Conservation (phyloP, 2,888 invertebrate species). For the Antitype chi region DNA sequence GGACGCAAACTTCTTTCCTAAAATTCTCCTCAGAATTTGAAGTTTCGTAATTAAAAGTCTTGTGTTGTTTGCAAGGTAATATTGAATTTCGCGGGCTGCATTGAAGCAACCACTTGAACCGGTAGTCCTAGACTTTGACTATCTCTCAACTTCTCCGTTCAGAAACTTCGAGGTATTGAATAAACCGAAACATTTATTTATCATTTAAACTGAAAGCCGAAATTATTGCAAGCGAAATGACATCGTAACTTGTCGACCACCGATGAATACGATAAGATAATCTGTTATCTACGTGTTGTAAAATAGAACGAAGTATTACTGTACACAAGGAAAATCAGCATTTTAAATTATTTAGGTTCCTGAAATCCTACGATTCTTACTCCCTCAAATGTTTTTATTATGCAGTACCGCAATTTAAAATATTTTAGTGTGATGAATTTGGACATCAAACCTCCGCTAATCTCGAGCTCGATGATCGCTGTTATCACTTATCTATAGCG, state of each 20-base stretch:
- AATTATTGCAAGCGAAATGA: neutral
- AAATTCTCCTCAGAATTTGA: neutral
- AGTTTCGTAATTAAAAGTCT: too few relatives aligned
- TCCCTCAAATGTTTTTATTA: neutral
- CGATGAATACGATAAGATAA: neutral
- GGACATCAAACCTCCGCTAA: neutral
- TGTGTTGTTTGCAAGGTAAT: neutral
- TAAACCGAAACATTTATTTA: neutral
- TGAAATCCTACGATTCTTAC: neutral
- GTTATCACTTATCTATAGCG: slow-evolving; percentile 45
- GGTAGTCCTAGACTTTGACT: neutral
- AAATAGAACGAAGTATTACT: neutral
- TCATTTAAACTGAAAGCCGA: neutral
- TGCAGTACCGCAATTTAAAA: neutral
- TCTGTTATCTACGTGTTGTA: neutral
- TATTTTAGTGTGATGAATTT: slow-evolving; percentile 1
- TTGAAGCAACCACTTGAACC: neutral
- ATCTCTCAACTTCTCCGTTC: neutral
- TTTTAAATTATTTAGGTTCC: neutral
- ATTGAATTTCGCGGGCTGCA: neutral
- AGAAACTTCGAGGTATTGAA: neutral
- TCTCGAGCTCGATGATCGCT: slow-evolving; percentile 39
- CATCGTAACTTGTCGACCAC: neutral
- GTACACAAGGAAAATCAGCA: neutral
- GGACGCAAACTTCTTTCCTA: neutral